Percentiles rank a stretch among this genome's conserved stretches.
phyloP scores from a whole-genome alignment of 2,113 vertebrate genomes.

The Daubentonia madagascariensis region DNA sequence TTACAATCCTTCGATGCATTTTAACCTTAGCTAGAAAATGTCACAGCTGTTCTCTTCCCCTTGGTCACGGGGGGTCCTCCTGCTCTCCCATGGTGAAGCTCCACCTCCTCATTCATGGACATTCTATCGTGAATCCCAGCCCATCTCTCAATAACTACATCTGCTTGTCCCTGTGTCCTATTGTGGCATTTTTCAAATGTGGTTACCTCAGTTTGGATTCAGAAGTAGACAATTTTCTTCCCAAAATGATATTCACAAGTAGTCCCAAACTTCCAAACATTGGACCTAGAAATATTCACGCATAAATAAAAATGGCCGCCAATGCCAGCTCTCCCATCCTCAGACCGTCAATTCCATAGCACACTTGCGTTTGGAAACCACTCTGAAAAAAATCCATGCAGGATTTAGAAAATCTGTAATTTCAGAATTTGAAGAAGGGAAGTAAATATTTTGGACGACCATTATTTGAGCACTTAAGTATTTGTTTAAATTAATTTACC shows the following conservation, averaged over 20 bases:
- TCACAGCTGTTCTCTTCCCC: neutral
- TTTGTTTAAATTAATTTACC: constrained; percentile 23
- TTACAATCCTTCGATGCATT: neutral
- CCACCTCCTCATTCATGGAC: neutral
- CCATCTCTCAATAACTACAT: neutral
- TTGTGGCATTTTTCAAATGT: neutral
- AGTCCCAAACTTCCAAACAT: neutral
- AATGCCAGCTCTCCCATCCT: neutral
- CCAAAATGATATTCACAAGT: neutral
- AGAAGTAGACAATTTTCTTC: neutral
- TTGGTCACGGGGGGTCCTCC: neutral
- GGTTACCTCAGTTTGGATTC: neutral
- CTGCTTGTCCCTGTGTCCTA: neutral
- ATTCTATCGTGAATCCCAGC: neutral
- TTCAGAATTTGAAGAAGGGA: neutral
- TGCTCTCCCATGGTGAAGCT: neutral
- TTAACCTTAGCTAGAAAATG: neutral
- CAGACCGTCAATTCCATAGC: neutral
- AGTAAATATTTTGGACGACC: constrained; percentile 34
- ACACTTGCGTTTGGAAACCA: neutral
- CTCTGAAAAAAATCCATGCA: neutral
- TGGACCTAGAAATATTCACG: neutral
- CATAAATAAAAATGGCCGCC: neutral
- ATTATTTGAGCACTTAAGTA: neutral
- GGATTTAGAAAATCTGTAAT: neutral